These are phyloP conservation scores for Ceratoteleas bidentatus DNA, from an alignment of 1,140 invertebrate species.

Conservation along the genomic window DNA sequence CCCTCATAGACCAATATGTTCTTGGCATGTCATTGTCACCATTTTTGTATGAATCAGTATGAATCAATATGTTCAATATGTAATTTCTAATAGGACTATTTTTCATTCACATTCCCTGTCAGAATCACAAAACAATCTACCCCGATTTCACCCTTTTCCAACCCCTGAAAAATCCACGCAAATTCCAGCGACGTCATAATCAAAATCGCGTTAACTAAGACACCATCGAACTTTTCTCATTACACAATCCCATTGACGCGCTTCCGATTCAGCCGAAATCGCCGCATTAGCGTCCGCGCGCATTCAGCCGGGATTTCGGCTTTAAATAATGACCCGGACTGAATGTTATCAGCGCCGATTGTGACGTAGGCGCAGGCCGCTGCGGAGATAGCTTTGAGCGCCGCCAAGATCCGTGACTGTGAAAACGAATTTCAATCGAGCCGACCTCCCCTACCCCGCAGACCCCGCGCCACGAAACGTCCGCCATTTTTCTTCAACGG, in stretches of 20 bases:
- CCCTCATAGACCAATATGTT: too few relatives aligned
- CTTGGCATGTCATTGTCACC: too few relatives aligned
- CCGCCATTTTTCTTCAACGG: conserved; percentile 13
- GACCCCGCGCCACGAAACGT: too few relatives aligned
- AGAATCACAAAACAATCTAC: too few relatives aligned
- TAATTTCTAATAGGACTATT: too few relatives aligned
- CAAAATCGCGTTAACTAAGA: too few relatives aligned
- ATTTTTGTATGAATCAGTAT: too few relatives aligned
- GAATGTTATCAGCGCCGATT: conserved; percentile 68
- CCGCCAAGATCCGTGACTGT: conserved; percentile 56
- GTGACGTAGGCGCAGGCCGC: conserved; percentile 57
- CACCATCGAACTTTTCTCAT: conserved; percentile 23
- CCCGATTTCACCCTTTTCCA: too few relatives aligned
- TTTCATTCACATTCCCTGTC: too few relatives aligned
- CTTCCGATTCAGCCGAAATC: conserved; percentile 42
- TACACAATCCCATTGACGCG: conserved; percentile 43
- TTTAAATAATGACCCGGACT: conserved; percentile 66
- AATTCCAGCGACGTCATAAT: too few relatives aligned
- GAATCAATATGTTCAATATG: too few relatives aligned
- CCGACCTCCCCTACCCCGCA: neutral
- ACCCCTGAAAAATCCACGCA: too few relatives aligned
- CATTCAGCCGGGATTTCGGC: conserved; percentile 54
- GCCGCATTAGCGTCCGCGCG: conserved; percentile 50
- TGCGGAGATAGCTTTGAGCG: conserved; percentile 62
- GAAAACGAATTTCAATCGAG: conserved; percentile 63